Evolutionary conservation across 2,113 vertebrate species (phyloP).

Genomic region (Psophia crepitans): DNA sequence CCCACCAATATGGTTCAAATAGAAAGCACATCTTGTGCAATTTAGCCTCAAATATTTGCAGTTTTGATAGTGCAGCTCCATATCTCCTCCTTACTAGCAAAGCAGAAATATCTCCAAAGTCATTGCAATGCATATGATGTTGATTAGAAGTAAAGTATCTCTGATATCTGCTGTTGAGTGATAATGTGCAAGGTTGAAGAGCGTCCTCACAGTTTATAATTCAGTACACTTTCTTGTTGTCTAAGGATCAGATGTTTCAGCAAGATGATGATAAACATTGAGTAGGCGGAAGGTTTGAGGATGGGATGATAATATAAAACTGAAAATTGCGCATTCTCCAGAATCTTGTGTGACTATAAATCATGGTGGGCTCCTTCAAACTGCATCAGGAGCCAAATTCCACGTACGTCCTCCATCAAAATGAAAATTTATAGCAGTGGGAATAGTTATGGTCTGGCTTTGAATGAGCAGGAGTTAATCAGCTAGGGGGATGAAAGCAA

Average conservation of each 20-base stretch:
- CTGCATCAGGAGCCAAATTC: not conserved
- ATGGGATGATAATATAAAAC: not conserved
- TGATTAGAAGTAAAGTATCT: not conserved
- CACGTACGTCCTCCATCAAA: not conserved
- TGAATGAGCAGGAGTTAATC: not conserved
- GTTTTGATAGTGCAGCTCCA: not conserved
- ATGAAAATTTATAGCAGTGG: not conserved
- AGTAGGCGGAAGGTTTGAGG: not conserved
- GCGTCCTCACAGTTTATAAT: not conserved
- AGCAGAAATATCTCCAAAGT: not conserved
- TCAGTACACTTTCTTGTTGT: not conserved
- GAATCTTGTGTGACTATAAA: not conserved
- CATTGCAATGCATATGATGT: not conserved
- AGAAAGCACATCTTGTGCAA: not conserved
- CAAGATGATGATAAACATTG: not conserved
- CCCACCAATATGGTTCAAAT: not conserved
- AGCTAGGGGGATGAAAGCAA: not conserved
- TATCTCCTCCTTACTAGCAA: not conserved
- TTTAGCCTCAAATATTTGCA: constrained; percentile 2
- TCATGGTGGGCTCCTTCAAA: not conserved
- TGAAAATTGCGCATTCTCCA: not conserved
- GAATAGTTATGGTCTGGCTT: not conserved
- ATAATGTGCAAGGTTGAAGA: constrained; percentile 35
- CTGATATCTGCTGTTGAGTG: constrained; percentile 19
- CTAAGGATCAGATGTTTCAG: constrained; percentile 14